These are phyloP conservation scores for Galerucella pusilla DNA, from an alignment of 2,888 invertebrate genomes.

Conservation along the genomic window DNA sequence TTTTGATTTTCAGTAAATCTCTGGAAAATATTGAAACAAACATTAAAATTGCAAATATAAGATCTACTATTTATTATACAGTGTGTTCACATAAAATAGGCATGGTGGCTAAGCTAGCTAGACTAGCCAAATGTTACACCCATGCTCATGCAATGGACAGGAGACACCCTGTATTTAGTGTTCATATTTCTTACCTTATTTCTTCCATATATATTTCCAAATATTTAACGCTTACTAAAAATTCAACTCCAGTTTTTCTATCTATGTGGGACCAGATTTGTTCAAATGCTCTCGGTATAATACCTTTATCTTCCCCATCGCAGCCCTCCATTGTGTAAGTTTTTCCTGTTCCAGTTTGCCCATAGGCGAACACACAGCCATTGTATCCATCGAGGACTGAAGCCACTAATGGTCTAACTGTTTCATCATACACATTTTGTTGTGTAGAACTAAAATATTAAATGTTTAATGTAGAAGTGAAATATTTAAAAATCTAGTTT, in stretches of 20 bases:
- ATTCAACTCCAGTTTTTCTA: constrained; percentile 92
- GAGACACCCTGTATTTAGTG: too few relatives aligned
- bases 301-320: constrained; percentile 53
- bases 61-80: too few relatives aligned
- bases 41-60: constrained; percentile 1
- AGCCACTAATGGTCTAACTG: constrained; percentile 92
- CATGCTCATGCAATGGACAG: too few relatives aligned
- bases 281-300: constrained; percentile 94
- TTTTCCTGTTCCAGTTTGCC: constrained; percentile 97
- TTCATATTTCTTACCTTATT: constrained; percentile 69
- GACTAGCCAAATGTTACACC: too few relatives aligned
- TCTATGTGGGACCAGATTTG: constrained; percentile 97
- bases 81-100: too few relatives aligned
- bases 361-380: constrained; percentile 99
- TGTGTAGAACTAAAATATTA: constrained; percentile 78
- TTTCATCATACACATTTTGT: constrained; percentile 94
- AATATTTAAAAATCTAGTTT: too few relatives aligned
- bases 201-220: constrained; percentile 97
- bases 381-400: constrained; percentile 98
- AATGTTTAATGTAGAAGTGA: background rate
- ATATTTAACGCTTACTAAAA: constrained; percentile 95
- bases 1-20: constrained; percentile 76
- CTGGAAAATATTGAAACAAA: constrained; percentile 58
- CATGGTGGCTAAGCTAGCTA: too few relatives aligned
- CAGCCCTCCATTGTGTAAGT: constrained; percentile 81